Conservation (phyloP, 2,797 vertebrate genomes). For the Brachyalestes nurse region DNA sequence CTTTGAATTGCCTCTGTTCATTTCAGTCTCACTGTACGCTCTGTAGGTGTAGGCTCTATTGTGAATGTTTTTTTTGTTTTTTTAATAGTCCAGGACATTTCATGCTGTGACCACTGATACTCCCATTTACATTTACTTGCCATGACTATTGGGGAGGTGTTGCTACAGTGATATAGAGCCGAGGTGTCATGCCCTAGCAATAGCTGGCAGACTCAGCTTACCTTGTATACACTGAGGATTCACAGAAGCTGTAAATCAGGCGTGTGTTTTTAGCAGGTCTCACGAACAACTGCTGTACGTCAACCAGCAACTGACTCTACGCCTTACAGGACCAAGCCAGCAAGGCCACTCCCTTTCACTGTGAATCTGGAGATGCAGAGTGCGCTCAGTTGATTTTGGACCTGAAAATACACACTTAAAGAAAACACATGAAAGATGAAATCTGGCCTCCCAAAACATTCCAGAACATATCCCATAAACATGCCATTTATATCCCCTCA, state of each 20-base stretch:
- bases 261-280: conserved; percentile 47
- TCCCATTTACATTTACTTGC: conserved; percentile 13
- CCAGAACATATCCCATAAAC: background rate
- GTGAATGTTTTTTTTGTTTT: background rate
- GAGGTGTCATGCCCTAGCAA: conserved; percentile 37
- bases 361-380: background rate
- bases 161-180: conserved; percentile 30
- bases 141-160: background rate
- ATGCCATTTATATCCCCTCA: background rate
- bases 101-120: conserved; percentile 19
- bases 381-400: background rate
- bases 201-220: conserved; percentile 28
- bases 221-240: conserved; percentile 36
- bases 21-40: background rate
- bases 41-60: too few relatives aligned
- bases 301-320: background rate
- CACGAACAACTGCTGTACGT: conserved; percentile 17
- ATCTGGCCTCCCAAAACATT: background rate
- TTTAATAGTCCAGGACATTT: background rate
- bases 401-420: background rate
- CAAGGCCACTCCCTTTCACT: background rate
- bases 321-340: conserved; percentile 9
- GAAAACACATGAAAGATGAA: too few relatives aligned
- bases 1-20: conserved; percentile 30
- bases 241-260: conserved; percentile 36